Evolutionary conservation across 1,140 invertebrate genomes (phyloP).

Genomic region (Maniola jurtina): DNA sequence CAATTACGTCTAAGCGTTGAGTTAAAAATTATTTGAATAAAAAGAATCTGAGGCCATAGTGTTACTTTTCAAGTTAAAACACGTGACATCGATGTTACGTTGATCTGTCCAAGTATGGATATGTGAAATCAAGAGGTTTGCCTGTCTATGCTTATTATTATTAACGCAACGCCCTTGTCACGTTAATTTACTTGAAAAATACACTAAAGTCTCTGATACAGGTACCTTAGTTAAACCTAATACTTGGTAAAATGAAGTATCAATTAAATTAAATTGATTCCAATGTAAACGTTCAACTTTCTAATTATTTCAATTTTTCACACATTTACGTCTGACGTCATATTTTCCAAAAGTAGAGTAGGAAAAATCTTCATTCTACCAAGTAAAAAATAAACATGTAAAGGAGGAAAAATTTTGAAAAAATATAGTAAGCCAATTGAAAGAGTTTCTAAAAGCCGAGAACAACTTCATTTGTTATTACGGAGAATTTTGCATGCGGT

Average conservation of each 20-base stretch:
- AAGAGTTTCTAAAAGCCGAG: slow-evolving; percentile 64
- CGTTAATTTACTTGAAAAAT: too few species aligned
- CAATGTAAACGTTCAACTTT: too few species aligned
- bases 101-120: too few species aligned
- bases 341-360: neutral
- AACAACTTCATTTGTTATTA: slow-evolving; percentile 57
- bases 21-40: slow-evolving; percentile 37
- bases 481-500: slow-evolving; percentile 68
- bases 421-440: slow-evolving; percentile 67
- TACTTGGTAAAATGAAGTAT: slow-evolving; percentile 41
- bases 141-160: too few species aligned
- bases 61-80: too few species aligned
- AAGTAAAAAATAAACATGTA: slow-evolving; percentile 24
- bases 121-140: too few species aligned
- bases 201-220: too few species aligned
- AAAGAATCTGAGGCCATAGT: slow-evolving; percentile 27
- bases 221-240: slow-evolving; percentile 25
- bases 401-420: slow-evolving; percentile 54
- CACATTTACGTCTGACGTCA: too few species aligned
- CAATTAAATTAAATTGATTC: neutral
- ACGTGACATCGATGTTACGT: too few species aligned
- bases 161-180: too few species aligned
- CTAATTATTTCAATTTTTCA: too few species aligned
- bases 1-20: slow-evolving; percentile 68
- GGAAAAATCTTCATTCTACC: slow-evolving; percentile 29